phyloP scores from a whole-genome alignment of 2,797 vertebrate species.

The Pteronotus mesoamericanus region DNA sequence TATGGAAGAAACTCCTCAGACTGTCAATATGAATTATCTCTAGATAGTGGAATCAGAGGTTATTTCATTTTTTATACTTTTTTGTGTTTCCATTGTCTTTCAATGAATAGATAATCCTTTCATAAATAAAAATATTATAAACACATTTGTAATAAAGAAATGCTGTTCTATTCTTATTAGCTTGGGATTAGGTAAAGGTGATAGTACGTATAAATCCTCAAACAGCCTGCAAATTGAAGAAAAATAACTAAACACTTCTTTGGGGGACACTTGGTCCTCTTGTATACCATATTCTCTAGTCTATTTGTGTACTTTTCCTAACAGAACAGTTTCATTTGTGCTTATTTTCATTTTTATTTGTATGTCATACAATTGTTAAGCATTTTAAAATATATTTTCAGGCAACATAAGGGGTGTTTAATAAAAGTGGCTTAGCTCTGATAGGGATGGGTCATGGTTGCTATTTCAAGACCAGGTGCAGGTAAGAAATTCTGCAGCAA shows the following conservation, averaged over 20 bases:
- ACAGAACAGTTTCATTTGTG: not conserved
- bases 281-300: not conserved
- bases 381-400: not conserved
- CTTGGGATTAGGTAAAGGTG: not conserved
- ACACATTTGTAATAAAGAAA: not conserved
- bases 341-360: not conserved
- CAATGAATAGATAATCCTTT: not conserved
- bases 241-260: not conserved
- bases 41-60: not conserved
- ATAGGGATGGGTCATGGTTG: not conserved
- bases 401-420: not conserved
- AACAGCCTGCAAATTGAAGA: not conserved
- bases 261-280: not conserved
- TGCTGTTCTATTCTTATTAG: not conserved
- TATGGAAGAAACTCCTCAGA: not conserved
- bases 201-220: not conserved
- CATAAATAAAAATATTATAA: not conserved
- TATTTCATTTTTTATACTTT: not conserved
- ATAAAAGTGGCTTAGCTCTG: not conserved
- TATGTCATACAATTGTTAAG: not conserved
- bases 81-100: not conserved
- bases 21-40: conserved; percentile 31
- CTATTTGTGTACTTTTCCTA: not conserved
- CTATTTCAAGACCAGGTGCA: not conserved
- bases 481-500: not conserved